These are phyloP conservation scores for Pyxicephalus adspersus DNA, from an alignment of 2,113 vertebrate genomes.

Conservation along the genomic window DNA sequence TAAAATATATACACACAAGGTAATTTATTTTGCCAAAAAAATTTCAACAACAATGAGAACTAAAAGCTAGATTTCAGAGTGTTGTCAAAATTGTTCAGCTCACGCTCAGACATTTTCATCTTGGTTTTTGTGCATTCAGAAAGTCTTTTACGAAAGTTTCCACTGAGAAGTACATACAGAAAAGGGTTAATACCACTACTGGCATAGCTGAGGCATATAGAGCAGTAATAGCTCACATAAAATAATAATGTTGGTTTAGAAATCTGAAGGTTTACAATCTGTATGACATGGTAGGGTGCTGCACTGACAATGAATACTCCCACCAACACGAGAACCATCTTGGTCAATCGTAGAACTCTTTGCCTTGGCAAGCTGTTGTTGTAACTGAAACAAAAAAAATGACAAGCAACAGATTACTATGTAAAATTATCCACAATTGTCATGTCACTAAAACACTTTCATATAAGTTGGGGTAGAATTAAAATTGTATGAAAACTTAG, in stretches of 20 bases:
- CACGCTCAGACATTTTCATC: conserved; percentile 57
- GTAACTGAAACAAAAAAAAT: conserved; percentile 60
- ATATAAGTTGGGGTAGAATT: no score
- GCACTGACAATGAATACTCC: conserved; percentile 63
- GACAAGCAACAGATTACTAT: no score
- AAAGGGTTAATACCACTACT: conserved; percentile 70
- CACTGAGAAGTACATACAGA: conserved; percentile 68
- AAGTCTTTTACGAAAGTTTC: conserved; percentile 68
- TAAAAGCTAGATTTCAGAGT: conserved; percentile 61
- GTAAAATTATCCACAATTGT: no score
- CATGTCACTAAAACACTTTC: no score
- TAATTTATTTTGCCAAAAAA: not conserved
- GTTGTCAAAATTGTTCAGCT: conserved; percentile 58
- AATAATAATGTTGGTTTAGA: conserved; percentile 63
- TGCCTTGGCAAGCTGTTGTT: conserved; percentile 61
- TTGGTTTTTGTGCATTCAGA: not conserved
- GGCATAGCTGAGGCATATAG: conserved; percentile 70
- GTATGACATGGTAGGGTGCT: conserved; percentile 65
- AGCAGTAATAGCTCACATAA: conserved; percentile 65
- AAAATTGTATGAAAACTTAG: no score
- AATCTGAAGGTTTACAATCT: conserved; percentile 66
- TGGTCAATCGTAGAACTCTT: conserved; percentile 65
- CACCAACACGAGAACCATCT: conserved; percentile 65
- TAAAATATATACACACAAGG: not conserved
- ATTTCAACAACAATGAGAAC: not conserved